These are phyloP conservation scores for Gymnodraco acuticeps DNA, from an alignment of 2,797 vertebrate genomes.

Conservation along the genomic window DNA sequence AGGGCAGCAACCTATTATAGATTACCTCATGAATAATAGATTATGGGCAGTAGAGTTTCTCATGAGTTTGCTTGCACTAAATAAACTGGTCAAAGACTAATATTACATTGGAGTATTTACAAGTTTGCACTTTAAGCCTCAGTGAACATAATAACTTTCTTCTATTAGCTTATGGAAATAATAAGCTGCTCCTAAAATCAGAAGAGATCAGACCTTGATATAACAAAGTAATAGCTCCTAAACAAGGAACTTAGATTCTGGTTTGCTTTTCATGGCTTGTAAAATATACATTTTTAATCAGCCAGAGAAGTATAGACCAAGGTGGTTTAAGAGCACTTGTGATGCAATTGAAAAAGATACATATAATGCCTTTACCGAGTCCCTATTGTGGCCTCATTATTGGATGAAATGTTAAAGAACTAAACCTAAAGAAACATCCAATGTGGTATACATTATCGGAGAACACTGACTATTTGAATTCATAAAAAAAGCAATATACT, in stretches of 20 bases:
- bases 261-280: background rate
- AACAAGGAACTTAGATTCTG: background rate
- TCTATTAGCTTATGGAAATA: background rate
- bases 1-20: background rate
- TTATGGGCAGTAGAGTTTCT: background rate
- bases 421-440: background rate
- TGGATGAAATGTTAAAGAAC: background rate
- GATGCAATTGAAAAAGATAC: background rate
- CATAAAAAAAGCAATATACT: background rate
- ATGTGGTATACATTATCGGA: background rate
- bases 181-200: background rate
- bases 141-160: background rate
- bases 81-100: background rate
- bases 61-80: background rate
- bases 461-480: background rate
- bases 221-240: background rate
- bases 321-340: too few species aligned
- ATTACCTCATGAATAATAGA: background rate
- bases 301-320: too few species aligned
- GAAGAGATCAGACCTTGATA: background rate
- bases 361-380: background rate
- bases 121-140: background rate
- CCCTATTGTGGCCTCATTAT: background rate
- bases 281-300: background rate
- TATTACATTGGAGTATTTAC: background rate